These are phyloP conservation scores for Drosophila merina DNA, from an alignment of 2,888 invertebrate species.

Conservation along the genomic window DNA sequence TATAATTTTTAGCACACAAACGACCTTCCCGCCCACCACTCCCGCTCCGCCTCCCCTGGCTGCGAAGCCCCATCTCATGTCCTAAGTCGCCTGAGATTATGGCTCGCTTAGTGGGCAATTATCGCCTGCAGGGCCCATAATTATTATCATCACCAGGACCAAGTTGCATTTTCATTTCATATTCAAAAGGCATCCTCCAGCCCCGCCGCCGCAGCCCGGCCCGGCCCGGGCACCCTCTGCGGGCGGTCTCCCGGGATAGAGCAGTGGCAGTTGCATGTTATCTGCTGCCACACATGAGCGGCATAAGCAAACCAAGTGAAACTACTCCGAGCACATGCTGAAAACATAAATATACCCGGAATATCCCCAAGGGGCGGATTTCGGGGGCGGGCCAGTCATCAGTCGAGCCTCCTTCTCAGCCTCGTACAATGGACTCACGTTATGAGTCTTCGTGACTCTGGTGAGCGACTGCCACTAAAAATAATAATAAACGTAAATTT, in stretches of 20 bases:
- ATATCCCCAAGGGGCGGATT: slow-evolving; percentile 51
- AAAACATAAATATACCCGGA: slow-evolving; percentile 73
- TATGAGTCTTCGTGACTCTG: slow-evolving; percentile 47
- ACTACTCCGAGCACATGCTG: slow-evolving; percentile 39
- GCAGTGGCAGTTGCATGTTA: slow-evolving; percentile 55
- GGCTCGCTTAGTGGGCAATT: slow-evolving; percentile 74
- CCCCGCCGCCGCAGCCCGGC: neutral
- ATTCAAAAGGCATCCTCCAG: slow-evolving; percentile 57
- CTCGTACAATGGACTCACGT: slow-evolving; percentile 61
- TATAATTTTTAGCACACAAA: slow-evolving; percentile 14
- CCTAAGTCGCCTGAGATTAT: slow-evolving; percentile 56
- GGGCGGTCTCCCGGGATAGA: slow-evolving; percentile 22
- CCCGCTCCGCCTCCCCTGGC: neutral
- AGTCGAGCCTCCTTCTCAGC: slow-evolving; percentile 32
- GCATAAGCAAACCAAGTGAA: slow-evolving; percentile 58
- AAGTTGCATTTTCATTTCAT: slow-evolving; percentile 72
- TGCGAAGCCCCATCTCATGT: neutral
- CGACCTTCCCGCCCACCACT: neutral
- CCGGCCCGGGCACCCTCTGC: slow-evolving; percentile 13
- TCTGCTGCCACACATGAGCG: slow-evolving; percentile 67
- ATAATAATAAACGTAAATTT: slow-evolving; percentile 80
- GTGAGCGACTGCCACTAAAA: slow-evolving; percentile 73
- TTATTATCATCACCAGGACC: slow-evolving; percentile 58
- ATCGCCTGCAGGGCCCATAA: slow-evolving; percentile 76
- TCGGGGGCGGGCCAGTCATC: slow-evolving; percentile 27